Conservation (phyloP, 2,113 vertebrate genomes). For the Capricornis sumatraensis region DNA sequence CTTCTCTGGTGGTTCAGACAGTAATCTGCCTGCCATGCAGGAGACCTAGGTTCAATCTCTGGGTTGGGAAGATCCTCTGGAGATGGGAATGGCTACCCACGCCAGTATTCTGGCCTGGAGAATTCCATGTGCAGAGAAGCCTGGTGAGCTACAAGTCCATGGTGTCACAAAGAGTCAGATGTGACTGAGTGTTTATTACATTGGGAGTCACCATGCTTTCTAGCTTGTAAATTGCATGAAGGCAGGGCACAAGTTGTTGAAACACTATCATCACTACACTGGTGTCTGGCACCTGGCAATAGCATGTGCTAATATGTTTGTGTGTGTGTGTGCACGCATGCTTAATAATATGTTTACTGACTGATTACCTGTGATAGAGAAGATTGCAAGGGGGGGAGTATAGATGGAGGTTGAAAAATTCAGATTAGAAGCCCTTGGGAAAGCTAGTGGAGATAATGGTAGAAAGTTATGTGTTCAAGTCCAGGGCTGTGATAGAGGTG, state of each 20-base stretch:
- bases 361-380: background rate
- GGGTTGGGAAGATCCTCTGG: background rate
- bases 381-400: background rate
- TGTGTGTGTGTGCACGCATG: rapidly evolving
- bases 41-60: background rate
- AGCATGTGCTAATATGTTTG: background rate
- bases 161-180: background rate
- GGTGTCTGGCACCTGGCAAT: background rate
- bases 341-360: background rate
- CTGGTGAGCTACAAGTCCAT: background rate
- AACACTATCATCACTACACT: background rate
- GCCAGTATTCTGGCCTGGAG: background rate
- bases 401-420: background rate
- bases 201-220: background rate
- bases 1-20: background rate
- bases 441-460: background rate
- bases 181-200: background rate
- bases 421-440: background rate
- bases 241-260: background rate
- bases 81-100: rapidly evolving
- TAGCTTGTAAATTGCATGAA: background rate
- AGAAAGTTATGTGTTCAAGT: background rate
- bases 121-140: background rate
- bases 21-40: background rate
- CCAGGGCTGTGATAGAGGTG: background rate